Conservation (phyloP, 2,113 vertebrate species). For the Charadrius vociferus region DNA sequence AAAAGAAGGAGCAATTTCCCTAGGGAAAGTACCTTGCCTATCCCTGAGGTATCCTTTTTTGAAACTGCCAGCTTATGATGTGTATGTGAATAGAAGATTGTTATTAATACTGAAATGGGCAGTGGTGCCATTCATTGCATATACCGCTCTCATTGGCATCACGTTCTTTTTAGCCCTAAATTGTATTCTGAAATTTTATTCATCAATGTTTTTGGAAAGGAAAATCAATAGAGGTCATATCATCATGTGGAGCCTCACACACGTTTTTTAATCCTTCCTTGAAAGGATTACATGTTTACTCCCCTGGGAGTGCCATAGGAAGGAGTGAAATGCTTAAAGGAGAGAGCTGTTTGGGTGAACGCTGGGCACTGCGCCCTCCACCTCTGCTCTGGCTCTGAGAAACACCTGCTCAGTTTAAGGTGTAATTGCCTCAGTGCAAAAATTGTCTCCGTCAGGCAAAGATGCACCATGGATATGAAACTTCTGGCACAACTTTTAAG, state of each 20-base stretch:
- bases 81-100: fast-evolving
- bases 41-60: neutral
- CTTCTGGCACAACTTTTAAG: neutral
- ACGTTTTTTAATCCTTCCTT: neutral
- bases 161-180: neutral
- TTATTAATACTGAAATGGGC: neutral
- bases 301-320: neutral
- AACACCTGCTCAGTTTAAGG: neutral
- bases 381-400: neutral
- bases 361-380: fast-evolving
- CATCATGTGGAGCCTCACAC: fast-evolving
- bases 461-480: neutral
- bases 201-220: neutral
- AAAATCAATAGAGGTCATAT: neutral
- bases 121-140: neutral
- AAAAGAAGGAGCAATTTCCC: neutral
- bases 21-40: neutral
- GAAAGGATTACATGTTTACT: neutral
- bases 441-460: neutral
- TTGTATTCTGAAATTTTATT: neutral
- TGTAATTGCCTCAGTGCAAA: neutral
- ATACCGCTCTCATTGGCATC: neutral
- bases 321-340: neutral
- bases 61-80: neutral
- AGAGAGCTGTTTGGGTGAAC: neutral